phyloP scores from a whole-genome alignment of 2,113 vertebrate species.

The Ceyx cyanopectus region DNA sequence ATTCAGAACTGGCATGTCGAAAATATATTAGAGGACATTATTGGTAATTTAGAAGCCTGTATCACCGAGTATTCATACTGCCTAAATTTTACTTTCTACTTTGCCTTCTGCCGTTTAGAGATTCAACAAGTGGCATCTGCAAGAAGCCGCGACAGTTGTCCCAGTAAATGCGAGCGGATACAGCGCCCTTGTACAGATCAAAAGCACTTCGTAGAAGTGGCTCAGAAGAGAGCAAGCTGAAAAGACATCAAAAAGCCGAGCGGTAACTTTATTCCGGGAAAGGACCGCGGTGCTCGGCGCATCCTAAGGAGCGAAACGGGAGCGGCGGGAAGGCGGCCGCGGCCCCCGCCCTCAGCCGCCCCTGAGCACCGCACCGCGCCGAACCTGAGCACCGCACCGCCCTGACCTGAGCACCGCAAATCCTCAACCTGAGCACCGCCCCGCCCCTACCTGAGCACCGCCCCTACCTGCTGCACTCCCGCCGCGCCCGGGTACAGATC shows the following conservation, averaged over 20 bases:
- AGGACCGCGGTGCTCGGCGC: not conserved
- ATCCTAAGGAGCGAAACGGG: not conserved
- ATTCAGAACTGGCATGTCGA: accelerated
- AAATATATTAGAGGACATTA: not conserved
- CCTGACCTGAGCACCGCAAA: not conserved
- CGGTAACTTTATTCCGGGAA: not conserved
- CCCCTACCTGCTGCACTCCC: conserved; percentile 88
- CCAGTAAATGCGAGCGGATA: not conserved
- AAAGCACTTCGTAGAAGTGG: not conserved
- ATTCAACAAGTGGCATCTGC: not conserved
- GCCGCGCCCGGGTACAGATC: conserved; percentile 80
- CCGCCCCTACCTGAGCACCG: no score
- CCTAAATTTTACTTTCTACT: not conserved
- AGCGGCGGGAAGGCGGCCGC: not conserved
- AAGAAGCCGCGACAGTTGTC: not conserved
- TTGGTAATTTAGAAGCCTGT: not conserved
- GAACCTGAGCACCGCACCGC: not conserved
- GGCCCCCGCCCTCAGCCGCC: not conserved
- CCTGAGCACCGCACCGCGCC: not conserved
- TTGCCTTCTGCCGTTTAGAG: not conserved
- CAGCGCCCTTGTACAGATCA: not conserved
- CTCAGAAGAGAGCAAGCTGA: not conserved
- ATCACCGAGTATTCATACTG: no score
- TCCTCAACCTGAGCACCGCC: no score
- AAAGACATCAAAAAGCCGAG: not conserved